Conservation (phyloP, 2,113 vertebrate genomes). For the Axis porcinus region DNA sequence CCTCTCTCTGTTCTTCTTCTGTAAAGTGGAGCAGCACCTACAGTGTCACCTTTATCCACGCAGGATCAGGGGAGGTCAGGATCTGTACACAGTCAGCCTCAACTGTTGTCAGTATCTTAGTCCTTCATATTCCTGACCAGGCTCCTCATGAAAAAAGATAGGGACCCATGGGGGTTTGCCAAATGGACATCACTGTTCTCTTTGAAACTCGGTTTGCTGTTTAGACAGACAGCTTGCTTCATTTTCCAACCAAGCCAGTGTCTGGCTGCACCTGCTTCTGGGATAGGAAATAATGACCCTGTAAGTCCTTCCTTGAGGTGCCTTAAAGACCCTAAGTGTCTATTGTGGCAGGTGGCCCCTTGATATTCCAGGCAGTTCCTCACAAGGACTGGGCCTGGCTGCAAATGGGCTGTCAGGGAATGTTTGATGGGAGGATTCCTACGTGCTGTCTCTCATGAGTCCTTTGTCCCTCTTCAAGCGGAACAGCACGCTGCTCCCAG, state of each 20-base stretch:
- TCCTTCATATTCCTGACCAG: background rate
- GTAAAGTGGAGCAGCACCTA: background rate
- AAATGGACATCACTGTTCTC: background rate
- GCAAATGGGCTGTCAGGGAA: slow-evolving; percentile 54
- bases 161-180: background rate
- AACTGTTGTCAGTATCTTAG: background rate
- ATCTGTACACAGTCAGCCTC: background rate
- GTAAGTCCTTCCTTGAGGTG: background rate
- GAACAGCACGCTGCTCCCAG: too few relatives aligned
- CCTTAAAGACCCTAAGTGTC: slow-evolving; percentile 54
- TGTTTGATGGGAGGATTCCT: too few relatives aligned
- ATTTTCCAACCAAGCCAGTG: background rate
- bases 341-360: slow-evolving; percentile 63
- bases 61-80: rapidly evolving
- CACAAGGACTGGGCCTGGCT: slow-evolving; percentile 49
- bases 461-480: too few relatives aligned
- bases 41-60: rapidly evolving
- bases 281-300: background rate
- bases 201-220: background rate
- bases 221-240: background rate
- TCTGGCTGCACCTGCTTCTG: slow-evolving; percentile 45
- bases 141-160: background rate
- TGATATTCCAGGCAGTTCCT: slow-evolving; percentile 58
- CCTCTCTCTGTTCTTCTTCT: background rate
- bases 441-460: too few relatives aligned